Conservation (phyloP, 2,888 invertebrate genomes). For the Nomada fucata region DNA sequence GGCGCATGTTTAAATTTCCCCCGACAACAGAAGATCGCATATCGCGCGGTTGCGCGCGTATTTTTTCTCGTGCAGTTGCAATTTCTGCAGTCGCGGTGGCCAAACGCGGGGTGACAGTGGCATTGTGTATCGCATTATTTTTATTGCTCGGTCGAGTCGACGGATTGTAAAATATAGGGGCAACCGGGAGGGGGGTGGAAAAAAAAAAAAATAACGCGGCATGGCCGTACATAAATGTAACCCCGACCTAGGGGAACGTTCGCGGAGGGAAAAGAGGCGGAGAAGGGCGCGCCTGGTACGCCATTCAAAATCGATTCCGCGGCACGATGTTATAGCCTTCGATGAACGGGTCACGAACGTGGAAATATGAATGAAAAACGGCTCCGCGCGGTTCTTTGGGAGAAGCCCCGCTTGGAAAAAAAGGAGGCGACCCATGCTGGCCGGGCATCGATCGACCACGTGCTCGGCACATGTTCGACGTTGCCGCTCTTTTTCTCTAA, state of each 20-base stretch:
- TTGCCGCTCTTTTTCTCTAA: slow-evolving; percentile 62
- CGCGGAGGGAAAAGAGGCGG: slow-evolving; percentile 67
- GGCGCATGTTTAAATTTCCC: not conserved
- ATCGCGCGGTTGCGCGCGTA: not conserved
- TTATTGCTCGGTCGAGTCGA: slow-evolving; percentile 43
- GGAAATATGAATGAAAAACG: slow-evolving; percentile 79
- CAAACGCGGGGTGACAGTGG: slow-evolving; percentile 20
- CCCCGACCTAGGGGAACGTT: slow-evolving; percentile 80
- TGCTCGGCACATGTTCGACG: slow-evolving; percentile 81
- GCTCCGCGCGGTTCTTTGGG: slow-evolving; percentile 78
- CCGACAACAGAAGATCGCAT: not conserved
- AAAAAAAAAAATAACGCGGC: slow-evolving; percentile 58
- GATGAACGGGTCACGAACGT: slow-evolving; percentile 78
- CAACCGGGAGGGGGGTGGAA: slow-evolving; percentile 25
- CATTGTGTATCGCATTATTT: slow-evolving; percentile 47
- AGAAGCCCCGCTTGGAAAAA: slow-evolving; percentile 76
- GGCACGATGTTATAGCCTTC: slow-evolving; percentile 75
- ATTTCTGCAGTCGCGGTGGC: slow-evolving; percentile 5
- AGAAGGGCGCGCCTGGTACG: slow-evolving; percentile 66
- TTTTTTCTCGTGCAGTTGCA: not conserved
- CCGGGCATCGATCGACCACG: slow-evolving; percentile 81
- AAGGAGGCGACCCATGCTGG: slow-evolving; percentile 74
- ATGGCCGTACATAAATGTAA: slow-evolving; percentile 75
- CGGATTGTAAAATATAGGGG: slow-evolving; percentile 64
- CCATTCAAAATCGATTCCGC: slow-evolving; percentile 80